A percentile compares a stretch with the other conserved stretches of the same genome.
Evolutionary conservation across 2,113 vertebrate genomes (phyloP).

Genomic region (Martes martes): DNA sequence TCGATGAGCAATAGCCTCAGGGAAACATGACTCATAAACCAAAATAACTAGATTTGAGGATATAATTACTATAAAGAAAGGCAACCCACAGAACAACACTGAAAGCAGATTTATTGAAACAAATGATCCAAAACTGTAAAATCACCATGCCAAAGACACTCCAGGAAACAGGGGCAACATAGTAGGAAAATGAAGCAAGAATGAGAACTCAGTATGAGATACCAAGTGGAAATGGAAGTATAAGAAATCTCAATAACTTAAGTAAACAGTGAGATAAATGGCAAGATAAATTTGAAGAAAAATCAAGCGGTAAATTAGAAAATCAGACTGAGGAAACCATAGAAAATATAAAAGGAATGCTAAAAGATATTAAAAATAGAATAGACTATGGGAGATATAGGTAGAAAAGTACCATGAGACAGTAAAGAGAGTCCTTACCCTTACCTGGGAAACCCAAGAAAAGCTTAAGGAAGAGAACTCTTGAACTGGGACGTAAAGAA

Average conservation of each 20-base stretch:
- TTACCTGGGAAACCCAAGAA: background rate
- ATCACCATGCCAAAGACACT: background rate
- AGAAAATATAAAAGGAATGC: background rate
- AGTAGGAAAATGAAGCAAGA: background rate
- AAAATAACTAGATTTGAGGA: constrained; percentile 9
- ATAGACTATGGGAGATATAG: background rate
- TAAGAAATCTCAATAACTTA: background rate
- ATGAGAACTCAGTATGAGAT: background rate
- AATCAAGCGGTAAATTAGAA: background rate
- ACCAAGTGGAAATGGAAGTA: background rate
- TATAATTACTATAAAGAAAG: background rate
- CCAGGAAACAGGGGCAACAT: background rate
- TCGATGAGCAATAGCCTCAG: background rate
- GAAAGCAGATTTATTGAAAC: background rate
- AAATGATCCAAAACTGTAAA: constrained; percentile 15
- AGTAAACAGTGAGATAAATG: background rate
- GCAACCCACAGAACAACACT: background rate
- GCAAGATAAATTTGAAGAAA: background rate
- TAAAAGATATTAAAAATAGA: constrained; percentile 9
- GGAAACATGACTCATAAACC: background rate
- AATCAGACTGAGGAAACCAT: background rate
- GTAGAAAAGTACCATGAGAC: background rate
- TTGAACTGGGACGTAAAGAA: background rate
- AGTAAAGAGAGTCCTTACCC: background rate
- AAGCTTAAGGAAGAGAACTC: background rate